Percentiles rank a stretch among this genome's conserved stretches.
phyloP scores from a whole-genome alignment of 2,888 invertebrate species.

The Panorpa germanica region DNA sequence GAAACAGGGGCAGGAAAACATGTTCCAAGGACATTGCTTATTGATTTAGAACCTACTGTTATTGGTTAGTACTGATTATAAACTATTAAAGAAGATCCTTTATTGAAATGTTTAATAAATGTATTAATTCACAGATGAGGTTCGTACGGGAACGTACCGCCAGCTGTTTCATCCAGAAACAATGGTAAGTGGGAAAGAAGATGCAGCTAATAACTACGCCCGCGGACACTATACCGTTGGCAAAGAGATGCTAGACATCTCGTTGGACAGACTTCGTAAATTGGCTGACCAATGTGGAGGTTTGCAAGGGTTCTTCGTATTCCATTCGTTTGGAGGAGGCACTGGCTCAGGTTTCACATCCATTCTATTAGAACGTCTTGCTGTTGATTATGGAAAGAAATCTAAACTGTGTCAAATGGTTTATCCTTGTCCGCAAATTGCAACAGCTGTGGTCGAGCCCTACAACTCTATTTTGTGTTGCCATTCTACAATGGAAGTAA shows the following conservation, averaged over 20 bases:
- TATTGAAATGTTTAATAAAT: no score
- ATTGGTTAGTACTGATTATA: constrained; percentile 37
- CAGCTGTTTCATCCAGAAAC: constrained; percentile 58
- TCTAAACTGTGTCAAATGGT: constrained; percentile 55
- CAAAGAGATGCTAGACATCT: constrained; percentile 50
- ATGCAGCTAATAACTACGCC: constrained; percentile 73
- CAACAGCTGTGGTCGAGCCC: constrained; percentile 57
- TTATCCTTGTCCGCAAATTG: constrained; percentile 66
- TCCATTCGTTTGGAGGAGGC: constrained; percentile 56
- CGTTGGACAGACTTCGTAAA: constrained; percentile 47
- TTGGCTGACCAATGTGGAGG: constrained; percentile 42
- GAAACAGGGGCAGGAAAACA: constrained; percentile 45
- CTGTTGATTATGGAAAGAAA: constrained; percentile 40
- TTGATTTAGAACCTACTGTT: constrained; percentile 77
- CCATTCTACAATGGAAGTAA: constrained; percentile 45
- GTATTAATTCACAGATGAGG: no score
- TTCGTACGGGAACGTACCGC: constrained; percentile 48
- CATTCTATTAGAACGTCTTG: constrained; percentile 40
- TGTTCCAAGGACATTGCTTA: constrained; percentile 65
- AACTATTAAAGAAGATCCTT: no score
- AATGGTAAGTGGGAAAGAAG: constrained; percentile 64
- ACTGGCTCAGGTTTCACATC: constrained; percentile 61
- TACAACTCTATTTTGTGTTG: constrained; percentile 54
- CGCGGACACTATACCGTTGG: constrained; percentile 66
- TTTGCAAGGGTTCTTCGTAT: constrained; percentile 42